Conservation (phyloP, 2,113 vertebrate species). For the Mugil cephalus region DNA sequence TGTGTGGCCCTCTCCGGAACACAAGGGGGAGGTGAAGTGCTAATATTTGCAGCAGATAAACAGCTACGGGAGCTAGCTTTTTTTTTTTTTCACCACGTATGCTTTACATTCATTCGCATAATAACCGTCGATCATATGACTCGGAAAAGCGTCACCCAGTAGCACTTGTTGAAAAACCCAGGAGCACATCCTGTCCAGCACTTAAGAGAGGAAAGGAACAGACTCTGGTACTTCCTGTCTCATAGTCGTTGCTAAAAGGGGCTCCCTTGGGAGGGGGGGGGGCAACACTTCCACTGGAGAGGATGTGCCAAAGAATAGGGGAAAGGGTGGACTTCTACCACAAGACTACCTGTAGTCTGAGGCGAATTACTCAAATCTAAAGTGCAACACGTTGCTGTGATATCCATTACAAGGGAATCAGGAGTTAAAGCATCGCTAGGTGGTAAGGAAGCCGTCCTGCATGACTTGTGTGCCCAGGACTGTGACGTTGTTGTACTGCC, state of each 20-base stretch:
- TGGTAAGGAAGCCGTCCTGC: conserved; percentile 27
- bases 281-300: conserved; percentile 36
- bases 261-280: conserved; percentile 18
- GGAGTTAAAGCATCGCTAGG: background rate
- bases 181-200: conserved; percentile 30
- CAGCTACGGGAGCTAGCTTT: background rate
- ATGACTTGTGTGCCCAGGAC: conserved; percentile 52
- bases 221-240: conserved; percentile 56
- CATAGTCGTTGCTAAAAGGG: conserved; percentile 47
- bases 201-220: conserved; percentile 13
- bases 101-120: background rate
- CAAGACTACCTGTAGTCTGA: conserved; percentile 3
- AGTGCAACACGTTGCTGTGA: background rate
- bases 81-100: background rate
- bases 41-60: conserved; percentile 17
- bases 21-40: conserved; percentile 55
- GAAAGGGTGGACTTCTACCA: conserved; percentile 34
- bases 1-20: conserved; percentile 11
- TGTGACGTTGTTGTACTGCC: conserved; percentile 19
- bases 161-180: conserved; percentile 21
- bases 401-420: background rate
- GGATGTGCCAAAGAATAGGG: conserved; percentile 60
- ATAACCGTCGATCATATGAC: background rate
- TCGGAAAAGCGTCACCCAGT: background rate
- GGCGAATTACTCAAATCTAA: background rate